Conservation (phyloP, 1,140 invertebrate genomes). For the Lepidotrigona ventralis region DNA sequence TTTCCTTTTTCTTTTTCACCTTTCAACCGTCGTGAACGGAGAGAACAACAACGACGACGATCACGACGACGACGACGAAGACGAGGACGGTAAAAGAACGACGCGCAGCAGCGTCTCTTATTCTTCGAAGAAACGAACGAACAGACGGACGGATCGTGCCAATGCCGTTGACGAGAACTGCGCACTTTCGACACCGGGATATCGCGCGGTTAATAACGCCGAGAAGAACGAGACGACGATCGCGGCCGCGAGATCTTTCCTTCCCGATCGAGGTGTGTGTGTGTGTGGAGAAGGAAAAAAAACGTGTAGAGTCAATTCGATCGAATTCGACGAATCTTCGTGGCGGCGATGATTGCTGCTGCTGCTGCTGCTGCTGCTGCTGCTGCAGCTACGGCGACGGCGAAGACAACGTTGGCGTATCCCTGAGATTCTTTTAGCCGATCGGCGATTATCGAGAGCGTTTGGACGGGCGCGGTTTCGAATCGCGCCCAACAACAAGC, state of each 20-base stretch:
- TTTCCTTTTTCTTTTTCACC: neutral
- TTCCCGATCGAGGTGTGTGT: neutral
- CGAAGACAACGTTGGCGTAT: slow-evolving; percentile 13
- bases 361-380: rapidly evolving
- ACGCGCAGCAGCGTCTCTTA: neutral
- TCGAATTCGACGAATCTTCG: neutral
- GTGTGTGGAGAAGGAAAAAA: too few species aligned
- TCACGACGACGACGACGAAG: neutral
- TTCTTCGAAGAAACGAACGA: neutral
- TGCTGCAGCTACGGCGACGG: neutral
- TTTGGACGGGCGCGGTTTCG: neutral
- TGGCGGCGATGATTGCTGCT: neutral
- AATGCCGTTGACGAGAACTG: slow-evolving; percentile 11
- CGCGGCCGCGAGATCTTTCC: neutral
- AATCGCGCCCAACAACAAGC: slow-evolving; percentile 58
- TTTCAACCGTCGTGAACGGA: neutral
- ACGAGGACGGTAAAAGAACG: neutral
- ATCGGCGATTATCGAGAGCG: slow-evolving; percentile 16
- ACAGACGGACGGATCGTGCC: slow-evolving; percentile 36
- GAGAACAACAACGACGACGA: slow-evolving; percentile 3
- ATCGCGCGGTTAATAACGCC: neutral
- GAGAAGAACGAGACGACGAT: slow-evolving; percentile 2
- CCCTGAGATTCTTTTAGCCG: slow-evolving; percentile 10
- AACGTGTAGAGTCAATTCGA: neutral
- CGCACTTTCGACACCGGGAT: slow-evolving; percentile 36